Base-by-base conservation (phyloP, 2,797 vertebrate species). In the Nothura maculosa region DNA sequence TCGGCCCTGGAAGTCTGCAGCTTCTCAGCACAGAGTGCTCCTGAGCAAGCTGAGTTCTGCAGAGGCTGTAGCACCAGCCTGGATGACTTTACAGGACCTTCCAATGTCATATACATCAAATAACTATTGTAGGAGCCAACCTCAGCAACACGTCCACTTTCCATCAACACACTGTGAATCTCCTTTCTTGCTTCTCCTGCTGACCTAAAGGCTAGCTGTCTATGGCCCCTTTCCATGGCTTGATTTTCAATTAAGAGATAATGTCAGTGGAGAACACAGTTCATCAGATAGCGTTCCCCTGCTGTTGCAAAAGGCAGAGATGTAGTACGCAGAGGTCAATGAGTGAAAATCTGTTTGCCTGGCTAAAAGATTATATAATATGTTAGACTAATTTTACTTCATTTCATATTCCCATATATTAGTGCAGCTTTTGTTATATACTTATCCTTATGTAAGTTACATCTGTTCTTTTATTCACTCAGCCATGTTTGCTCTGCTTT, bases 381-480 rank as follows among this genome's bases (percentile, higher is more conserved):
- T 1, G 47, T 91, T 66, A 82, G 66, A 75, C 81, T 95, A 93
- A 92, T 95, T 95, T 90, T 64, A n/a, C 81, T 90, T 91, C 73
- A 91, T 92, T 95, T 92, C 85, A 67, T 85, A 94, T 92, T 96
- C 92, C 92, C 89, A 90, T 91, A 82, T 76, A 93, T 95, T 87
- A 93, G 68, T 75, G 79, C 40, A 40, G 89, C 87, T 87, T 96
- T 96, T 93, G 89, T 93, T 77, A 76, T 52, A 85, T 79, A 75
- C 88, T 95, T 94, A 94, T 88, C 89, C 94, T 95, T 94, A 95
- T 38, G 85, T 90, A 96, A 95, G 95, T 94, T 96, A 94, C 94
- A 96, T 91, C 90, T 95, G 94, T 96, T 97, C 96, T 94, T 95
- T 95, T 95, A 96, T 95, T 94, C 95, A 67, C 89, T 93, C 91